Evolutionary conservation across 1,140 invertebrate genomes (phyloP), one percentile per base, ranked within the genome.

Genomic region (Danaus plexippus): DNA sequence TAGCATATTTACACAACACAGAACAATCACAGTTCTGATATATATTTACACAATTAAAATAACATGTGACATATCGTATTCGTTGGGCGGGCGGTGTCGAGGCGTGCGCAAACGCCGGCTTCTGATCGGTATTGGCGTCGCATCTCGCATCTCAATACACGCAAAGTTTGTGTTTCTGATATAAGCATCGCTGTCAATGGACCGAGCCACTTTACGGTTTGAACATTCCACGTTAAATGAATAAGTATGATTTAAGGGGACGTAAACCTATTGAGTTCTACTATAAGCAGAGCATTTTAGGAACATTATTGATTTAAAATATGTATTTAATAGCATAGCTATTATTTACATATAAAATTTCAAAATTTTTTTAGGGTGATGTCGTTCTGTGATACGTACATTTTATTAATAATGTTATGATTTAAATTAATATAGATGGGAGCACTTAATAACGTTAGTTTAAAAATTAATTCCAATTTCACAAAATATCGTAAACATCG

Each of bases 41-140:
- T 51, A 52, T 43, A 52, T 53, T 45, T n/a, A 47, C 48, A 57
- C 55, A 9, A 46, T 48, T 43, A 42, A 55, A 40, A 22, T 40
- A 22, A 52, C 55, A 63, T 47, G 11, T 9, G 51, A 50, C 18
- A 11, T 40, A 46, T 13, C 42, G 43, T 51, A 41, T 54, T 45
- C 47, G 45, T 75, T 66, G 82, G 82, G 82, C 82, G 82, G 82
- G 82, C 80, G 80, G 80, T 67, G 71, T 63, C 64, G 64, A 80
- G 59, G 66, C 80, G 82, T 83, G 80, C 80, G 80, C 78, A 67
- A 70, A 67, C 73, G 75, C 72, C 77, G 78, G 53, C 54, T 67
- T 53, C 78, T 60, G 62, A 65, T 61, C 75, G 66, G 60, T 67
- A 76, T 83, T 85, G 72, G 71, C 70, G 71, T 70, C 66, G 56